Evolutionary conservation across 2,113 vertebrate genomes (phyloP).

Genomic region (Cinclus mexicanus): DNA sequence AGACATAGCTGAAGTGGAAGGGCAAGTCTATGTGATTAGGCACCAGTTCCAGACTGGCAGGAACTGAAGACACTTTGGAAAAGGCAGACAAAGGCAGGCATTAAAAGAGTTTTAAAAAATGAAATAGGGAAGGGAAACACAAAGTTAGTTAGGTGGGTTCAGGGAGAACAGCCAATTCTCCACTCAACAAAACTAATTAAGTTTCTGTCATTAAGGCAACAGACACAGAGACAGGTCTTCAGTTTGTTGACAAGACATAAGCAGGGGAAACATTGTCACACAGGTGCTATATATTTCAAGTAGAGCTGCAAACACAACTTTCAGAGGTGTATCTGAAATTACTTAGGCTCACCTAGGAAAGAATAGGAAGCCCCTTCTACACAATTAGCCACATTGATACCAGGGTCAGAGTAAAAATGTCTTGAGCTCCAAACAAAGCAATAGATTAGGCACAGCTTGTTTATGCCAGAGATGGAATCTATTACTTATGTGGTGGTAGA

Average conservation of each 20-base stretch:
- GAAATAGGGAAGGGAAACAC: neutral
- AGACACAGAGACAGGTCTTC: neutral
- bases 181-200: neutral
- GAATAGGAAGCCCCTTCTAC: neutral
- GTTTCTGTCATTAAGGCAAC: neutral
- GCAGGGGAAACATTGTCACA: neutral
- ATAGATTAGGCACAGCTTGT: neutral
- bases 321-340: neutral
- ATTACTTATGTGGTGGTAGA: neutral
- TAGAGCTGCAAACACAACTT: neutral
- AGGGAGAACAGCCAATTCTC: neutral
- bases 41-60: neutral
- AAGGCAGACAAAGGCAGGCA: neutral
- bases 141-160: neutral
- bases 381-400: neutral
- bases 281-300: neutral
- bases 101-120: neutral
- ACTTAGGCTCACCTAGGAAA: neutral
- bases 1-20: neutral
- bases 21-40: neutral
- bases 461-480: neutral
- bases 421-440: neutral
- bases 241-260: neutral
- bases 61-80: neutral
- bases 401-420: neutral